Evolutionary conservation across 2,888 invertebrate genomes (phyloP).

Genomic region (Euproctis similis): DNA sequence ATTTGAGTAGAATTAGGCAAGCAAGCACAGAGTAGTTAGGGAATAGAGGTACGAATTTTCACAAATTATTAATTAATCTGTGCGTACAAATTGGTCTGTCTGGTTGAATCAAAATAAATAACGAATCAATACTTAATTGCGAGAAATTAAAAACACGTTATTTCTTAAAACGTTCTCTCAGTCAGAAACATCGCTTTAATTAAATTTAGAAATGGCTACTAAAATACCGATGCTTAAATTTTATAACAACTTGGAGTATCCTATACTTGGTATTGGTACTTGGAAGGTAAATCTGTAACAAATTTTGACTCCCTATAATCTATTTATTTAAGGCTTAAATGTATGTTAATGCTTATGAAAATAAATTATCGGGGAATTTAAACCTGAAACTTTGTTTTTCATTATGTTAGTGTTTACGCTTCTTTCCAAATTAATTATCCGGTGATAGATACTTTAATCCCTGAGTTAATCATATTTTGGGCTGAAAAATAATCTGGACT

Average conservation of each 20-base stretch:
- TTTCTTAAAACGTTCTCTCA: background rate
- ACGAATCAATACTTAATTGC: too few relatives aligned
- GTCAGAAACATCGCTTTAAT: background rate
- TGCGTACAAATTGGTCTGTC: background rate
- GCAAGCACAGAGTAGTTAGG: too few relatives aligned
- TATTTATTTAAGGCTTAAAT: background rate
- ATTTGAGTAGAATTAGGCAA: too few relatives aligned
- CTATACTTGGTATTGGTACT: conserved; percentile 85
- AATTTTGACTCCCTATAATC: conserved; percentile 4
- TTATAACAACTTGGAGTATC: conserved; percentile 78
- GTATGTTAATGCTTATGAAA: background rate
- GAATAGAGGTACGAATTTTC: too few relatives aligned
- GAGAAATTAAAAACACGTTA: too few relatives aligned
- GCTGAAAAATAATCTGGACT: too few relatives aligned
- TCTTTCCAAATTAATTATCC: background rate
- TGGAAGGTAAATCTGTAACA: conserved; percentile 78
- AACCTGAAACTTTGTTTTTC: background rate
- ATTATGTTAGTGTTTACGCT: background rate
- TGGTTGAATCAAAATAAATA: background rate
- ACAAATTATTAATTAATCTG: background rate
- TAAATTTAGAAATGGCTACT: conserved; percentile 37
- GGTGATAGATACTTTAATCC: background rate
- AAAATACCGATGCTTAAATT: conserved; percentile 74
- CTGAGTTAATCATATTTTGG: too few relatives aligned
- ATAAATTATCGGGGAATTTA: background rate